Base-by-base conservation (phyloP, 2,888 invertebrate species). In the Philonicus albiceps region DNA sequence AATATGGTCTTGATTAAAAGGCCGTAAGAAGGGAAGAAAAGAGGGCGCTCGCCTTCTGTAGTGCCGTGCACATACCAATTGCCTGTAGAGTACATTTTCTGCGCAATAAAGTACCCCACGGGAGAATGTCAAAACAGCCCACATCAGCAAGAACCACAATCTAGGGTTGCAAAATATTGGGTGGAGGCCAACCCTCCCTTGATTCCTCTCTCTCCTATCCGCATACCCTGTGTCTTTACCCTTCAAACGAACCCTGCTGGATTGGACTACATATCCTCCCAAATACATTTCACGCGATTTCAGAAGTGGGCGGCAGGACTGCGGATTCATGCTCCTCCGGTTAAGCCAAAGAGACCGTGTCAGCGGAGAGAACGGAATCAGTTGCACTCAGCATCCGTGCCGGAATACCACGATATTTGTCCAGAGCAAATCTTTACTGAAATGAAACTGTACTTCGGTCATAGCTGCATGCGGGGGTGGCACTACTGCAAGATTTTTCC, bases 401-500 rank as follows among this genome's bases (percentile, higher is more conserved):
- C 4, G 37, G 19, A 64, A 27, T 7, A 40, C n/a, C 55, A 31
- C 64, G 34, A 40, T 22, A 72, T 83, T 83, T 72, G 34, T 72
- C 83, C 34, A 37, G 22, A 72, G 72, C 72, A 72, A 37, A 64
- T 83, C 34, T 72, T 83, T 31, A 37, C 8, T 83, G 31, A 64
- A 83, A 83, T 83, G 80, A 30, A 80, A 80, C 53, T 53, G 11
- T 8, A 49, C 80, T 80, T 80, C 30, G 83, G 64, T 34, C 83
- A 64, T 64, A 40, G 40, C 83, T 64, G 64, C 64, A 64, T 83
- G 83, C 83, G 64, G 83, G 83, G 83, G 83, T 83, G 83, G 83
- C 30, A 64, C 37, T 34, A 83, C 83, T 83, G 83, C 64, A 83
- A 83, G 5, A 64, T 55, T 83, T 43, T 37, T 11, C 37, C 83